Conservation (phyloP, 2,113 vertebrate species). For the Acanthisitta chloris region DNA sequence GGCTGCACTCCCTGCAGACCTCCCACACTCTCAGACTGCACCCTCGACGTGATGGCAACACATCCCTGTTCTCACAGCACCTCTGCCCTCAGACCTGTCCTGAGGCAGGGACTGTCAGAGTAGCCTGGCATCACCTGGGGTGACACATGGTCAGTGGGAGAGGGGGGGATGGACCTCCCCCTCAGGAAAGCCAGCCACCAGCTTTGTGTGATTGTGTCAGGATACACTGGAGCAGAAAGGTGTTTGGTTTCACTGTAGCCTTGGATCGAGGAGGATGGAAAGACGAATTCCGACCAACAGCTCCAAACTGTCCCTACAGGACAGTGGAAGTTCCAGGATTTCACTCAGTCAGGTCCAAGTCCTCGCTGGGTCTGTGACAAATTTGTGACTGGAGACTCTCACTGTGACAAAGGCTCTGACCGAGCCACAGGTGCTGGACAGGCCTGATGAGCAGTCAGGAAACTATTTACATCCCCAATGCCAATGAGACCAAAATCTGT, state of each 20-base stretch:
- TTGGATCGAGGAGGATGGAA: conserved; percentile 50
- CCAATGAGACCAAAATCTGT: conserved; percentile 82
- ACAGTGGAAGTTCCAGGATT: neutral
- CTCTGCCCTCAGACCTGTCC: neutral
- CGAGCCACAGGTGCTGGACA: conserved; percentile 74
- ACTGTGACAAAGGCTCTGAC: conserved; percentile 81
- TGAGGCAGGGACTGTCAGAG: neutral
- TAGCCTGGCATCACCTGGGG: conserved; percentile 6
- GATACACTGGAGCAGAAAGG: conserved; percentile 18
- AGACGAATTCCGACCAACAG: conserved; percentile 17
- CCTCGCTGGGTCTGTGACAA: conserved; percentile 5
- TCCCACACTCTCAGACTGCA: neutral
- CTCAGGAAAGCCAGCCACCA: neutral
- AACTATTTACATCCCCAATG: conserved; percentile 77
- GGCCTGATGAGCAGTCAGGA: conserved; percentile 74
- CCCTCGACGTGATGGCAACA: neutral
- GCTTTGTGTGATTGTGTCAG: neutral
- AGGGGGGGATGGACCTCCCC: neutral
- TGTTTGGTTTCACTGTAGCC: conserved; percentile 58
- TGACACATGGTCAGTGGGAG: neutral
- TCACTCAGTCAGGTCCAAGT: conserved; percentile 36
- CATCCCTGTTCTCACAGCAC: neutral
- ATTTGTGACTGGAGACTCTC: conserved; percentile 43
- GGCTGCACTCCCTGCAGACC: neutral
- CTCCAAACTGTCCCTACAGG: neutral